phyloP scores from a whole-genome alignment of 2,113 vertebrate genomes.

The Tyrannus savana region DNA sequence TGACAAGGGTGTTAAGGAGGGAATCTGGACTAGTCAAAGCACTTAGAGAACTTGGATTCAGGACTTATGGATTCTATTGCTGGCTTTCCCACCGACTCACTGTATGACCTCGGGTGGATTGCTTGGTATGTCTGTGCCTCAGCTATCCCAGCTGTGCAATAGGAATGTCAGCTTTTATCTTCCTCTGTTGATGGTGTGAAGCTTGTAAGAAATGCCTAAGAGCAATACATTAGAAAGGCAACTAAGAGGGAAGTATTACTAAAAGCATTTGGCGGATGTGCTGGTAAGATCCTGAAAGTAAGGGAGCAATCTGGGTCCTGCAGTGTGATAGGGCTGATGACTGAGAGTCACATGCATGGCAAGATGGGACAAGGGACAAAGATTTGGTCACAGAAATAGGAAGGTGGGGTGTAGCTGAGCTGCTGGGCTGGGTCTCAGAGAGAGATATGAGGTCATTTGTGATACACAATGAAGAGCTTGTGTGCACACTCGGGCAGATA shows the following conservation, averaged over 20 bases:
- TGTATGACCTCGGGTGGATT: slow-evolving; percentile 17
- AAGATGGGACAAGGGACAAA: neutral
- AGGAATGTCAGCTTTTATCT: slow-evolving; percentile 28
- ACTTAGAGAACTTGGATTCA: slow-evolving; percentile 66
- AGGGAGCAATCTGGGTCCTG: neutral
- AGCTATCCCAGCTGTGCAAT: slow-evolving; percentile 39
- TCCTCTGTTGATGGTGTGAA: neutral
- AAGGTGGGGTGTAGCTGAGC: neutral
- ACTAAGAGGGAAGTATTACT: neutral
- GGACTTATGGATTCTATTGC: slow-evolving; percentile 66
- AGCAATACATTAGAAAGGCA: neutral
- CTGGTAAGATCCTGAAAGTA: neutral
- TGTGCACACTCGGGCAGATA: accelerated
- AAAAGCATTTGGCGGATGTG: neutral
- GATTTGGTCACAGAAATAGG: neutral
- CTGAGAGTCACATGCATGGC: neutral
- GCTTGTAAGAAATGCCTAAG: neutral
- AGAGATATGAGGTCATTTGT: neutral
- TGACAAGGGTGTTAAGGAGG: slow-evolving; percentile 76
- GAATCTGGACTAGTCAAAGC: slow-evolving; percentile 70
- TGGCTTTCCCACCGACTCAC: slow-evolving; percentile 46
- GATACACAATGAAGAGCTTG: neutral
- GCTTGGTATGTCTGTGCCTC: slow-evolving; percentile 31
- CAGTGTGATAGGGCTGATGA: neutral
- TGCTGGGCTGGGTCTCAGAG: neutral